Evolutionary conservation across 1,140 invertebrate species (phyloP), one percentile per base, ranked within the genome.

Genomic region (Zaprionus camerounensis): DNA sequence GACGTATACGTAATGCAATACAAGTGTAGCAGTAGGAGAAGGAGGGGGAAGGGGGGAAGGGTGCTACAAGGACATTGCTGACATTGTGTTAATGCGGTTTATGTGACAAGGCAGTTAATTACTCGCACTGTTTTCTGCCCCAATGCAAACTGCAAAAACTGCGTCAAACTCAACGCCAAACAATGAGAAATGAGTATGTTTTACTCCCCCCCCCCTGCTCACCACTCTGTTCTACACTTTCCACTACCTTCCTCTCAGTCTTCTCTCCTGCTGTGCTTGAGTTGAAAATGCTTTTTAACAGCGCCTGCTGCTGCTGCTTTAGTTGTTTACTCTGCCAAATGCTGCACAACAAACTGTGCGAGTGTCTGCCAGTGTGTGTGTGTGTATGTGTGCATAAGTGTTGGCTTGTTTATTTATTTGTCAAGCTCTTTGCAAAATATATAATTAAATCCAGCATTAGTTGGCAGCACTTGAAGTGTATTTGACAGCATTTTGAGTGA

Each of bases 51-150:
- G 36, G 11, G 0, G 49, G 12, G 13, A 11, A 17, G 1, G 26
- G 36, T 78, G 75, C 71, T 67, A 71, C 80, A 76, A 61, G 76
- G 71, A 86, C 82, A 88, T 86, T 86, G 82, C 76, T 68, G 67
- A 80, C 86, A 90, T 90, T 91, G 82, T 90, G 85, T 90, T 90
- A 90, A 85, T 91, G 82, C 86, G 85, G 84, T 79, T 90, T 85
- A 80, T 90, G 82, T 90, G 85, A 90, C 85, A 90, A 83, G 81
- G 64, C 73, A 85, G 85, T 91, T 90, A 90, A 90, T 90, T 90
- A 91, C 72, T 64, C 67, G 53, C 81, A 58, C 70, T 80, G 77
- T 83, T 83, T 79, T 80, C 66, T 72, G 31, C n/a, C 9, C n/a
- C 6, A 22, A 61, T 66, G 76, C 65, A 38, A 64, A 34, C 63